phyloP scores from a whole-genome alignment of 2,797 vertebrate species.

The Falco novaeseelandiae region DNA sequence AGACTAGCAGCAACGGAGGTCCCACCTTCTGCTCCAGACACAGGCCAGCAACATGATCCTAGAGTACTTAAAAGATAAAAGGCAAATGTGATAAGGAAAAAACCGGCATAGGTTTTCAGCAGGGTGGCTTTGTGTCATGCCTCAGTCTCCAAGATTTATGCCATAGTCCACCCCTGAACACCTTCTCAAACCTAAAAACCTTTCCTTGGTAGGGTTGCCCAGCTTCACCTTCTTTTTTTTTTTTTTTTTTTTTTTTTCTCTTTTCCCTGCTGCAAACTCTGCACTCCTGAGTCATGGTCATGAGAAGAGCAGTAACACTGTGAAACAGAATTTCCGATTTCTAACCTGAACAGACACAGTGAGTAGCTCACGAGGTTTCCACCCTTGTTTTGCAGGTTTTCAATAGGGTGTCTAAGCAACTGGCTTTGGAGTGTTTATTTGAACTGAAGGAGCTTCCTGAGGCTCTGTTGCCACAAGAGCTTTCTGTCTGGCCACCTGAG shows the following conservation, averaged over 20 bases:
- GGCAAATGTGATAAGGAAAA: not conserved
- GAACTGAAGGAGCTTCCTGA: slow-evolving; percentile 33
- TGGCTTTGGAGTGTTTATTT: slow-evolving; percentile 36
- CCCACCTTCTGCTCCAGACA: slow-evolving; percentile 16
- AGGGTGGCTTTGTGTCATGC: not conserved
- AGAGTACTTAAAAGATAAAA: not conserved
- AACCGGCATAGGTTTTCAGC: not conserved
- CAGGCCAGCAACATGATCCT: not conserved
- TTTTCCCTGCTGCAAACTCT: not conserved
- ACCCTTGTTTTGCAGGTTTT: slow-evolving; percentile 71
- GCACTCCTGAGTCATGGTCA: slow-evolving; percentile 53
- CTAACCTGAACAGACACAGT: slow-evolving; percentile 40
- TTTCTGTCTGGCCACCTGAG: slow-evolving; percentile 40
- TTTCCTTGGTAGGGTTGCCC: not conserved
- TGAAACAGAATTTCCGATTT: slow-evolving; percentile 55
- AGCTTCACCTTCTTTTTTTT: not conserved
- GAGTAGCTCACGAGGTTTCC: slow-evolving; percentile 47
- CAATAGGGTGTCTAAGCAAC: slow-evolving; percentile 55
- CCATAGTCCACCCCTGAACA: not conserved
- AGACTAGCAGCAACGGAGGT: slow-evolving; percentile 25
- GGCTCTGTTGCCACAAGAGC: not conserved
- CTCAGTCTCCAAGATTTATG: not conserved
- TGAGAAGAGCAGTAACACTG: not conserved
- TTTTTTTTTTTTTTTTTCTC: not conserved
- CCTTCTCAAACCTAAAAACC: not conserved